phyloP scores from a whole-genome alignment of 2,113 vertebrate genomes.

The Oryctolagus cuniculus region mOryCun1.1 NC_091443.1:105943501-105944000 shows the following conservation, averaged over 20 bases:
- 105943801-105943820: slow-evolving; percentile 77
- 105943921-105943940: neutral
- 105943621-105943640: slow-evolving; percentile 98
- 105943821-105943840: slow-evolving; percentile 89
- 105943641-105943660: slow-evolving; percentile 94
- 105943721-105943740: slow-evolving; percentile 92
- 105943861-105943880: slow-evolving; percentile 96
- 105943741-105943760: slow-evolving; percentile 93
- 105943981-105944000: slow-evolving; percentile 54
- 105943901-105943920: too few relatives aligned
- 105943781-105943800: slow-evolving; percentile 82
- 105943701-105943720: slow-evolving; percentile 94
- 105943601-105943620: slow-evolving; percentile 98
- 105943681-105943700: slow-evolving; percentile 92
- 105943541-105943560: slow-evolving; percentile 66
- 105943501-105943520: slow-evolving; percentile 93
- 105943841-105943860: slow-evolving; percentile 96
- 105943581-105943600: slow-evolving; percentile 87
- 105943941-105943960: fast-evolving
- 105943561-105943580: slow-evolving; percentile 53
- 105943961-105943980: neutral
- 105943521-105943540: slow-evolving; percentile 83
- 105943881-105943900: slow-evolving; percentile 85
- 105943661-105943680: slow-evolving; percentile 95
- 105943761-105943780: slow-evolving; percentile 91